phyloP scores from a whole-genome alignment of 2,888 invertebrate genomes.

The Zeuzera pyrina region DNA sequence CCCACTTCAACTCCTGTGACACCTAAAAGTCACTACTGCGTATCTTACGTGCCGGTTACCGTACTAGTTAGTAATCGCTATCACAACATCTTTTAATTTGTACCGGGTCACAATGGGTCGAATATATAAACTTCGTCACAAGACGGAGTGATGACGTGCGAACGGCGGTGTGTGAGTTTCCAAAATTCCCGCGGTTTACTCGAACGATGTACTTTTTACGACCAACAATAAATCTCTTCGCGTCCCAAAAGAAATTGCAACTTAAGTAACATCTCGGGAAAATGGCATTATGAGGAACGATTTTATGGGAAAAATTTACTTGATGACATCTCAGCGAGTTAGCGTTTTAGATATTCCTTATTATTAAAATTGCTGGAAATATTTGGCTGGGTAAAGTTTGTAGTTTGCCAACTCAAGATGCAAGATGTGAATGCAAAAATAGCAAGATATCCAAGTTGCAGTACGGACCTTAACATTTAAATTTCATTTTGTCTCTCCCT shows the following conservation, averaged over 20 bases:
- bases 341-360: no score
- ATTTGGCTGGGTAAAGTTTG: no score
- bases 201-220: constrained; percentile 49
- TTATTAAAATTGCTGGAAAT: no score
- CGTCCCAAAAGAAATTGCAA: constrained; percentile 28
- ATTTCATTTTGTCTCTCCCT: no score
- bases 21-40: no score
- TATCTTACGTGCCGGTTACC: no score
- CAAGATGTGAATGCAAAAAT: no score
- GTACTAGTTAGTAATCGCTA: no score
- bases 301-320: constrained; percentile 47
- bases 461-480: no score
- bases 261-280: constrained; percentile 20
- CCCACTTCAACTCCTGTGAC: no score
- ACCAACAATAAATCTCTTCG: constrained; percentile 50
- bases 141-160: constrained; percentile 36
- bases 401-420: no score
- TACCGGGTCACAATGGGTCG: constrained; percentile 15
- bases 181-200: constrained; percentile 37
- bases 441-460: no score
- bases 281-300: constrained; percentile 36
- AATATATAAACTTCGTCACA: constrained; percentile 31
- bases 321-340: constrained; percentile 30
- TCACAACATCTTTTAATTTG: constrained; percentile 10
- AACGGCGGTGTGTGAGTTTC: constrained; percentile 27